Evolutionary conservation across 2,113 vertebrate species (phyloP).

Genomic region (Clupea harengus): DNA sequence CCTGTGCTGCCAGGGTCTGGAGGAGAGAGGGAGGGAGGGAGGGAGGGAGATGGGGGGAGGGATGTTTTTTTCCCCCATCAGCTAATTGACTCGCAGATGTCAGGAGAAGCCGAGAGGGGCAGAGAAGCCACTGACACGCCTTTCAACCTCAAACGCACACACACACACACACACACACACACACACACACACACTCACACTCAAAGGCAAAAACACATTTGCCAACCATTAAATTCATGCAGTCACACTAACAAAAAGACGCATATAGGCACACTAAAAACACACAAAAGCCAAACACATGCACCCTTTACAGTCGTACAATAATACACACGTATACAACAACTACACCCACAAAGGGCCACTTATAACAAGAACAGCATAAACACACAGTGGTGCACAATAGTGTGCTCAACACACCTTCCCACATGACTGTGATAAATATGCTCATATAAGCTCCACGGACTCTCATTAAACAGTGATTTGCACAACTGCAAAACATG

Average conservation of each 20-base stretch:
- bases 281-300: neutral
- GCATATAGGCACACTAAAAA: neutral
- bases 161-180: neutral
- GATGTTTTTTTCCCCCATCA: conserved; percentile 71
- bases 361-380: neutral
- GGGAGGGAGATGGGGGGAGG: conserved; percentile 23
- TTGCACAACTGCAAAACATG: conserved; percentile 12
- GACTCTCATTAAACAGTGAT: conserved; percentile 7
- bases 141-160: conserved; percentile 28
- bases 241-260: neutral
- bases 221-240: too few relatives aligned
- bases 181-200: conserved; percentile 29
- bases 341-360: neutral
- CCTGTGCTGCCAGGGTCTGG: conserved; percentile 37
- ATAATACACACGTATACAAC: neutral
- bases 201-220: neutral
- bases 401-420: neutral
- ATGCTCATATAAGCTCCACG: neutral
- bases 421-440: neutral
- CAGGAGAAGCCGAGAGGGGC: conserved; percentile 60
- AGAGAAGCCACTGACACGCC: conserved; percentile 48
- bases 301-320: neutral
- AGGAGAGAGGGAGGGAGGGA: neutral
- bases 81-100: conserved; percentile 76
- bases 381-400: neutral